Percentiles rank a stretch among this genome's conserved stretches.
Evolutionary conservation across 2,888 invertebrate species (phyloP).

Genomic region (Orchesella flavescens): DNA sequence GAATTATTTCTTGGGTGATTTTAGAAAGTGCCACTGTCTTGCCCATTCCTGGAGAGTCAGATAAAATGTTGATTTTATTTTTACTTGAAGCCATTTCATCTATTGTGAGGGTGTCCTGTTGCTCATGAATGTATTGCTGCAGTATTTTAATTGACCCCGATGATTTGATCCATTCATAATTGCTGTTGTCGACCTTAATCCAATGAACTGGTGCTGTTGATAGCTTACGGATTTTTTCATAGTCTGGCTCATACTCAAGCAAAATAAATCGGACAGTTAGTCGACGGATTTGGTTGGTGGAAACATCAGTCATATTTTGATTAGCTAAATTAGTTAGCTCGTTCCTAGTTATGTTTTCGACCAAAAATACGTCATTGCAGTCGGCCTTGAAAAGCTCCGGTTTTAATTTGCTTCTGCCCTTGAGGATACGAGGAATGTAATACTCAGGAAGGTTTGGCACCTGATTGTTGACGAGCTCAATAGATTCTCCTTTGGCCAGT

Average conservation of each 20-base stretch:
- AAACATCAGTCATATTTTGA: neutral
- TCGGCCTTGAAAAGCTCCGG: neutral
- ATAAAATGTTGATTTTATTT: neutral
- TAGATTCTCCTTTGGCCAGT: neutral
- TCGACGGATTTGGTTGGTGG: neutral
- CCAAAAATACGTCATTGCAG: neutral
- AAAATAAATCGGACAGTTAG: slow-evolving; percentile 6
- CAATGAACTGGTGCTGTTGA: neutral
- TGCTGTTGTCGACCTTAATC: neutral
- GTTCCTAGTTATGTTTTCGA: neutral
- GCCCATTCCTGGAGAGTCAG: slow-evolving; percentile 28
- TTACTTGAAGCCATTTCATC: neutral
- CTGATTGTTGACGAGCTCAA: neutral
- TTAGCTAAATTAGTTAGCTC: neutral
- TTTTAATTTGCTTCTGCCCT: neutral
- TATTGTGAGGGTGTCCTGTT: neutral
- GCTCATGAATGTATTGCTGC: neutral
- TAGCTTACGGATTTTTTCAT: neutral
- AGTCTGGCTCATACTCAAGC: neutral
- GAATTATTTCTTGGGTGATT: neutral
- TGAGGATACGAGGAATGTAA: neutral
- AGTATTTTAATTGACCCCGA: neutral
- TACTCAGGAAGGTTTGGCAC: neutral
- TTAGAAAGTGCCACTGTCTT: neutral
- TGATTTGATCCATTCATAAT: neutral